Base-by-base conservation (phyloP, 1,140 invertebrate genomes). In the Drosophila erecta region DNA sequence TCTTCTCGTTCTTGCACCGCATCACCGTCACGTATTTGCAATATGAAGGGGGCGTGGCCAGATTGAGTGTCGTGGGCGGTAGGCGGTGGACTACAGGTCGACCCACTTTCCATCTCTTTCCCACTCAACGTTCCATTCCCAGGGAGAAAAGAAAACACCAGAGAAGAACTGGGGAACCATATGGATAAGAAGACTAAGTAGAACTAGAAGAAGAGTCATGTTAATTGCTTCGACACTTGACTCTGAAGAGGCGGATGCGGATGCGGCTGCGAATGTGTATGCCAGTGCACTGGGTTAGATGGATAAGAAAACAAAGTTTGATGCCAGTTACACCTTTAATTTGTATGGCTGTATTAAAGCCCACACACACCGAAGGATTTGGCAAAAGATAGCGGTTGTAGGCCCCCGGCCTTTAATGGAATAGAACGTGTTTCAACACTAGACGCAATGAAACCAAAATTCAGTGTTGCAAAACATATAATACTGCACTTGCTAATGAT, bases 161-260 rank as follows among this genome's bases (percentile, higher is more conserved):
- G 24, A 66, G 33, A 30, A 40, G 33, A 67, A 37, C 47, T 30
- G 12, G 14, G 22, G 22, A 20, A 47, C 27, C 47, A 17, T 50
- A 50, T 27, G 43, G 40, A 24, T 33, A 37, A 64, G 61, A 14
- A 30, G 30, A 43, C 41, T 22, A 11, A 47, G 12, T 12, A 50
- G 17, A 43, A 43, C 10, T 15, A n/a, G 38, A 27, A n/a, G 33
- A 47, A 67, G 73, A 81, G 79, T 81, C 79, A 81, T 55, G 79
- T 83, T 83, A 83, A 83, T 83, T 83, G 79, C 75, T 81, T 83
- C 79, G 79, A 81, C 79, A 81, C 60, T 61, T 70, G 79, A 78
- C 79, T 76, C 60, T 66, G 54, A 67, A 76, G 73, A 75, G 55
- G 73, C 72, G 73, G 54, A 76, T 55, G 72, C 58, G 41, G 33